Evolutionary conservation across 1,140 invertebrate genomes (phyloP), one percentile per base, ranked within the genome.

Genomic region (Drosophila repleta): DNA sequence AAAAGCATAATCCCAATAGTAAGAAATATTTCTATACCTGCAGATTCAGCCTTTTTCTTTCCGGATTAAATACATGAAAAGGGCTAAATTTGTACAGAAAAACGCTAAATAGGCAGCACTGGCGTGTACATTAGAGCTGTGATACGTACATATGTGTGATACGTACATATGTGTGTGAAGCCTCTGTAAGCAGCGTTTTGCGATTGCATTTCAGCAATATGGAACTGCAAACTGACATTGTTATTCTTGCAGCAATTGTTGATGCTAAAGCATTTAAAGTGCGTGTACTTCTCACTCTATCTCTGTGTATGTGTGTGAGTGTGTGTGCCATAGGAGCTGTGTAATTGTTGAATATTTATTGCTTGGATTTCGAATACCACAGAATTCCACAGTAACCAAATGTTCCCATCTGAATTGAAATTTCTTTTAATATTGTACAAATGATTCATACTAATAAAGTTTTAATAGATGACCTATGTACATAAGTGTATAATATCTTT

Each of bases 271-370:
- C 56, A 7, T 67, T 53, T 77, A 48, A 55, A 73, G 63, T 49
- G 11, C 41, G 10, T 67, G 15, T 41, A 15, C 39, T 15, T 15
- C 15, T n/a, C n/a, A 11, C 8, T 37, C 15, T 43, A 0, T 1
- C 15, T 43, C 15, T 17, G 8, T 32, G 15, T 46, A 17, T 48
- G 18, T 37, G n/a, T 45, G 35, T 51, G 17, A 18, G 45, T 46
- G 21, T 17, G 20, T 45, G 29, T 39, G 32, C 39, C 2, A 35
- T 51, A 17, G 21, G 18, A 51, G 20, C 26, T 26, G 64, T 45
- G 20, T 60, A 73, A 76, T 85, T 83, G 67, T 85, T 81, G 73
- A 68, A 74, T 85, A 74, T 85, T 84, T 84, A 84, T 85, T 84
- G 81, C 76, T 80, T 80, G 76, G 64, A 74, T 81, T 85, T 80